Evolutionary conservation across 2,888 invertebrate genomes (phyloP).

Genomic region (Cheilosia pagana): DNA sequence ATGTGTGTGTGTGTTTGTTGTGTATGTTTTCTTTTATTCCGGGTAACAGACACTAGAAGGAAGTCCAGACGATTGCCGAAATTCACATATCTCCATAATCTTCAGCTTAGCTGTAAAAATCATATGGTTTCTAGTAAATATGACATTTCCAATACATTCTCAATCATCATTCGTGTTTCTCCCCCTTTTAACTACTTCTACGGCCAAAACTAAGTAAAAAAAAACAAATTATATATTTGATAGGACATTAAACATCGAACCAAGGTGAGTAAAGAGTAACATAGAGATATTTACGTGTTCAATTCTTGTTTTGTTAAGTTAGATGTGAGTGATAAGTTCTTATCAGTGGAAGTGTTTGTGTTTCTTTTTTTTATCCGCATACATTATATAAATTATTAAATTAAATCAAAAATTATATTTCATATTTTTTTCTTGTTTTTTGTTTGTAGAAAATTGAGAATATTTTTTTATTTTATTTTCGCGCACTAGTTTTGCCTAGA

Average conservation of each 20-base stretch:
- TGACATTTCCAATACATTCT: constrained; percentile 15
- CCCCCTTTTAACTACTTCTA: constrained; percentile 28
- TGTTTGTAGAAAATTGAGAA: constrained; percentile 75
- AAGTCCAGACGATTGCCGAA: constrained; percentile 37
- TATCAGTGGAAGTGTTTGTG: constrained; percentile 67
- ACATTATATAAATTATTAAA: constrained; percentile 52
- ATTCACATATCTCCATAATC: constrained; percentile 7
- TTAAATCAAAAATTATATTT: constrained; percentile 56
- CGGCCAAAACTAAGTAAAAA: constrained; percentile 50
- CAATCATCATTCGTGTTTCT: constrained; percentile 7
- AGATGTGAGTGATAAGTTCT: constrained; percentile 40
- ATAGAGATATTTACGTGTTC: constrained; percentile 49
- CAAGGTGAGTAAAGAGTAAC: constrained; percentile 37
- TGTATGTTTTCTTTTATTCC: constrained; percentile 17
- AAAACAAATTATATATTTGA: constrained; percentile 25
- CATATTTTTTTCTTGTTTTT: constrained; percentile 41
- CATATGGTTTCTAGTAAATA: constrained; percentile 1
- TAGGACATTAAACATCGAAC: constrained; percentile 38
- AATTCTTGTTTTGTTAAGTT: constrained; percentile 38
- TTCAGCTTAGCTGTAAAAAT: neutral
- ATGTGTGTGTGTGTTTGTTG: constrained; percentile 25
- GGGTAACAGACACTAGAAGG: constrained; percentile 41
- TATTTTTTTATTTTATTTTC: constrained; percentile 64
- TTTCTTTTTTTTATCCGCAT: constrained; percentile 43
- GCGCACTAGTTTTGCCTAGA: constrained; percentile 69